A percentile compares a stretch with the other conserved stretches of the same genome.
Evolutionary conservation across 2,888 invertebrate genomes (phyloP).

Genomic region (Apodemia duryi): DNA sequence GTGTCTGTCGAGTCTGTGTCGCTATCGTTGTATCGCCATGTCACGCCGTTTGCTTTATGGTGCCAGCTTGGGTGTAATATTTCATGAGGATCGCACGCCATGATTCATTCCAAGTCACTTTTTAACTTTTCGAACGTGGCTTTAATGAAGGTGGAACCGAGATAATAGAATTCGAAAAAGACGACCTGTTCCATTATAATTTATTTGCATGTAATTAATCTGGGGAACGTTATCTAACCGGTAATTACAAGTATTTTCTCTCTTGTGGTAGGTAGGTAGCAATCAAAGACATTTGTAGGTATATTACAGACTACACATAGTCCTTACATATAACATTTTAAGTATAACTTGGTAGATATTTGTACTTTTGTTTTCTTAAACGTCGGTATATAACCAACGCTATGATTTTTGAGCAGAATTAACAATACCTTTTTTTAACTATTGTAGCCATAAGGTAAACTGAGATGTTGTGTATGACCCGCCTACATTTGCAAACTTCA

Average conservation of each 20-base stretch:
- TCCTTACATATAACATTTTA: no score
- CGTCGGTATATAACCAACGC: no score
- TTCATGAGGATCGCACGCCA: slow-evolving; percentile 77
- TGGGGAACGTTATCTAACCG: slow-evolving; percentile 20
- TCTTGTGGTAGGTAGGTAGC: not conserved
- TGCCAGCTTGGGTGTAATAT: slow-evolving; percentile 76
- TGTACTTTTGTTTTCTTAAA: no score
- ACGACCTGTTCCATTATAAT: slow-evolving; percentile 28
- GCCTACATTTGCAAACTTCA: no score
- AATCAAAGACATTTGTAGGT: not conserved
- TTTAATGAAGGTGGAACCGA: slow-evolving; percentile 66
- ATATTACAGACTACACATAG: not conserved
- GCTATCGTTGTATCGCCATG: slow-evolving; percentile 78
- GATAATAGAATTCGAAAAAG: slow-evolving; percentile 58
- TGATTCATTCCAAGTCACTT: slow-evolving; percentile 74
- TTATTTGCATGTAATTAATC: slow-evolving; percentile 34
- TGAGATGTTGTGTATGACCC: no score
- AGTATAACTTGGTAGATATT: no score
- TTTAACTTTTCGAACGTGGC: slow-evolving; percentile 69
- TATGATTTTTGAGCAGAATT: no score
- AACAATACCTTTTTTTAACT: no score
- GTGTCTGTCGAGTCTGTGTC: slow-evolving; percentile 74
- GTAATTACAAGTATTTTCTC: slow-evolving; percentile 10
- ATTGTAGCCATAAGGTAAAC: no score
- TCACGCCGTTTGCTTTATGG: slow-evolving; percentile 78